Evolutionary conservation across 2,113 vertebrate genomes (phyloP), one percentile per base, ranked within the genome.

Genomic region (Anser cygnoides): DNA sequence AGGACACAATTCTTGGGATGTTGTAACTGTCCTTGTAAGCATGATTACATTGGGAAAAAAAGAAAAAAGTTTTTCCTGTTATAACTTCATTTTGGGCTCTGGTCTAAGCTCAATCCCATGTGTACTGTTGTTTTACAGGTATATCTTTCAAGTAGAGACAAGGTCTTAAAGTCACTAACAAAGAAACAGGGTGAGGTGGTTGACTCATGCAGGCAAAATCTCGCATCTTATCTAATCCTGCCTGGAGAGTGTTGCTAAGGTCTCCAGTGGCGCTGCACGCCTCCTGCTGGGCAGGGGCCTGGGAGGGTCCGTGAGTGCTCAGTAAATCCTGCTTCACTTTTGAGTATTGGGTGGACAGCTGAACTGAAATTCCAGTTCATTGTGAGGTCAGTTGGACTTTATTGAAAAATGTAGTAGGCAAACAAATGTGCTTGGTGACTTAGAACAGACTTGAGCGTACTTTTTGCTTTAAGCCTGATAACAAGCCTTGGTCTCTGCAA

Each of bases 281-380:
- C 2, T 5, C 25, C 8, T 0, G 8, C 44, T 68, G 72, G 43
- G 67, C 72, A 68, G 82, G 37, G 49, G 33, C 43, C 13, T 19
- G 37, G 43, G 28, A 43, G n/a, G 0, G 8, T 29, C 61, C 2
- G 1, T 13, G n/a, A 52, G 20, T 6, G 46, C 39, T 73, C 1
- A 0, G 19, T 15, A 65, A 58, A 74, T 8, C 61, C 77, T 63
- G 37, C 43, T 70, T 78, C 5, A 11, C 37, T 37, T 90, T 1
- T 17, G 29, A 37, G 22, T 1, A 1, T 13, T 35, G 22, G n/a
- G 65, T 31, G 49, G 43, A 58, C 66, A 71, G 39, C 33, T 16
- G 39, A 84, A n/a, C 31, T 87, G 78, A 37, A 59, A 79, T 87
- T 37, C 55, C 21, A n/a, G 43, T 29, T 68, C 20, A 54, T 22